phyloP scores from a whole-genome alignment of 2,888 invertebrate species.

The Xanthorhoe spadicearia region DNA sequence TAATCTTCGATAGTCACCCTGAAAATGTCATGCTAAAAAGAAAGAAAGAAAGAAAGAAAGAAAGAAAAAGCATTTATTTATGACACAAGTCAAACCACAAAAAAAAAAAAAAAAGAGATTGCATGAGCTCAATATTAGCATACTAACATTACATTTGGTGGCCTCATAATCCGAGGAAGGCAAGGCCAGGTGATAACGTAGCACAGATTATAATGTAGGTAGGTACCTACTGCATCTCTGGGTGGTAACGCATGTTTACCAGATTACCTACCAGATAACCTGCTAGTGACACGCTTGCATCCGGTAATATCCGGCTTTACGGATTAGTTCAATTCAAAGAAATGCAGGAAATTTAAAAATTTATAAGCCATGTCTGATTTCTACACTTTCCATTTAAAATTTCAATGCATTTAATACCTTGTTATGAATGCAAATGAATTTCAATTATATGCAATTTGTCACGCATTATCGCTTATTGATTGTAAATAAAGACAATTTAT shows the following conservation, averaged over 20 bases:
- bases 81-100: no score
- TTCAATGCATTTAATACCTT: constrained; percentile 11
- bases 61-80: no score
- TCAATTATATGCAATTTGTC: constrained; percentile 23
- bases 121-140: constrained; percentile 13
- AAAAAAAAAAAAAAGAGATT: not conserved
- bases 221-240: constrained; percentile 18
- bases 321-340: constrained; percentile 28
- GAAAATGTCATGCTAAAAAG: not conserved
- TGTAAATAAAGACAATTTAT: constrained; percentile 50
- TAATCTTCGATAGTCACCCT: not conserved
- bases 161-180: constrained; percentile 25
- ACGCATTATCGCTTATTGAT: constrained; percentile 44
- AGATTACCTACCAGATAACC: constrained; percentile 36
- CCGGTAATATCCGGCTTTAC: constrained; percentile 34
- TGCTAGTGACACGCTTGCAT: constrained; percentile 28
- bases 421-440: constrained; percentile 20
- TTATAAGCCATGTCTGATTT: constrained; percentile 2
- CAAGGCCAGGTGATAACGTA: constrained; percentile 30
- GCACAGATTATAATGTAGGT: constrained; percentile 24
- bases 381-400: constrained; percentile 5
- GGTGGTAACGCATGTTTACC: constrained; percentile 36
- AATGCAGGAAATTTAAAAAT: constrained; percentile 26
- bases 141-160: constrained; percentile 26
- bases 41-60: not conserved